Evolutionary conservation across 2,888 invertebrate species (phyloP), one percentile per base, ranked within the genome.

Genomic region (Congeria kusceri): DNA sequence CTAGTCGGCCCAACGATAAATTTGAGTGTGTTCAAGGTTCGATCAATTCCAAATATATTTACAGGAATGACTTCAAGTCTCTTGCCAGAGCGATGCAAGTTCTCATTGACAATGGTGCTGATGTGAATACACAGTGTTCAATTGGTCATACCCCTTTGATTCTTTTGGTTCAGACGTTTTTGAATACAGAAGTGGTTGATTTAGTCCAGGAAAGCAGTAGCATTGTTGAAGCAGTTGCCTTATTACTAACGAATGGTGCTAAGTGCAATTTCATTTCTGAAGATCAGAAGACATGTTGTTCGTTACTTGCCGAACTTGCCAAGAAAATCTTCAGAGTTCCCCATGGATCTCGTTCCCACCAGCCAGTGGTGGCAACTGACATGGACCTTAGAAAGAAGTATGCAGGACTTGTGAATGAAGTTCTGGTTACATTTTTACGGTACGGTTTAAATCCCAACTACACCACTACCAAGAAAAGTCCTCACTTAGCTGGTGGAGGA

Each of bases 161-260:
- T 95, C 96, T 96, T 32, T 95, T 96, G 88, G 94, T 96, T 72
- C 96, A 96, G 71, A 96, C 96, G 58, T 93, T 96, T 44, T 96
- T 96, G 73, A 96, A 96, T 91, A 96, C 96, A 90, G 96, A 96
- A 93, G 96, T 96, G 62, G 92, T 96, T 62, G 96, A 96, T 91
- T 95, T 96, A 3, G 96, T 96, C 91, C 56, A 61, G 0, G 89
- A 89, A 65, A 71, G 82, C 15, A 59, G 73, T 4, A 86, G 85
- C 27, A 96, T 96, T 90, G 91, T 96, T 84, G 95, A 96, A 89
- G 96, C 96, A 91, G 95, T 96, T 66, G 94, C 95, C 59, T 95
- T 96, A 62, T 94, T 96, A 28, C 93, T 96, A 84, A 95, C 96
- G 89, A 95, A 96, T 90, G 96, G 96, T 80, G 96, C 96, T 29